phyloP scores from a whole-genome alignment of 2,888 invertebrate species.

The Platycheirus albimanus region DNA sequence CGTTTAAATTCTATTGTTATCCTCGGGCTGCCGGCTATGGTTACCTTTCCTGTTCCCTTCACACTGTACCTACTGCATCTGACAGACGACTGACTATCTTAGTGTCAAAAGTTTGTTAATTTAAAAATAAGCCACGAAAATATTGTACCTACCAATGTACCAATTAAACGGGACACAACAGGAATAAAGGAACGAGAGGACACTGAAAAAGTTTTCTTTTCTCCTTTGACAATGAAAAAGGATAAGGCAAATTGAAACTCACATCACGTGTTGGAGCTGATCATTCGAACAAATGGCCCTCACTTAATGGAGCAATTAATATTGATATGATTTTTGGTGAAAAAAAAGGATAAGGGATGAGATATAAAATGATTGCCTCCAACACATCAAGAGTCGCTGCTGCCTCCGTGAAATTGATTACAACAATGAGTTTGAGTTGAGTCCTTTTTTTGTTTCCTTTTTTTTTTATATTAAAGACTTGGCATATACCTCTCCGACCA shows the following conservation, averaged over 20 bases:
- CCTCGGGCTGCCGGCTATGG: background rate
- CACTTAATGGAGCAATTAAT: conserved; percentile 69
- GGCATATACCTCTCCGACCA: background rate
- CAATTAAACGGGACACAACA: conserved; percentile 9
- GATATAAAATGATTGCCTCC: conserved; percentile 37
- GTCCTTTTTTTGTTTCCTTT: no score
- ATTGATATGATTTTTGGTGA: conserved; percentile 67
- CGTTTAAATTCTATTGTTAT: conserved; percentile 23
- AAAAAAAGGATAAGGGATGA: conserved; percentile 7
- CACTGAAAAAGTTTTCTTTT: background rate
- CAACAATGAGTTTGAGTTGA: conserved; percentile 22
- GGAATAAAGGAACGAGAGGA: background rate
- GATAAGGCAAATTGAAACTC: conserved; percentile 31
- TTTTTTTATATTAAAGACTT: background rate
- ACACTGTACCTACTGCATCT: conserved; percentile 7
- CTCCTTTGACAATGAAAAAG: background rate
- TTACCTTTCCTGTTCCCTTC: background rate
- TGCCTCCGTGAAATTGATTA: conserved; percentile 50
- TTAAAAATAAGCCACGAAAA: conserved; percentile 44
- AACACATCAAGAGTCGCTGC: conserved; percentile 38
- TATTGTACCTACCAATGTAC: conserved; percentile 8
- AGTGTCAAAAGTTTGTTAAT: conserved; percentile 55
- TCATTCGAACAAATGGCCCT: conserved; percentile 50
- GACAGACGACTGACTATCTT: conserved; percentile 49
- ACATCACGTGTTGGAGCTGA: conserved; percentile 43